Conservation (phyloP, 1,140 invertebrate genomes). For the Pteromalus puparum region DNA sequence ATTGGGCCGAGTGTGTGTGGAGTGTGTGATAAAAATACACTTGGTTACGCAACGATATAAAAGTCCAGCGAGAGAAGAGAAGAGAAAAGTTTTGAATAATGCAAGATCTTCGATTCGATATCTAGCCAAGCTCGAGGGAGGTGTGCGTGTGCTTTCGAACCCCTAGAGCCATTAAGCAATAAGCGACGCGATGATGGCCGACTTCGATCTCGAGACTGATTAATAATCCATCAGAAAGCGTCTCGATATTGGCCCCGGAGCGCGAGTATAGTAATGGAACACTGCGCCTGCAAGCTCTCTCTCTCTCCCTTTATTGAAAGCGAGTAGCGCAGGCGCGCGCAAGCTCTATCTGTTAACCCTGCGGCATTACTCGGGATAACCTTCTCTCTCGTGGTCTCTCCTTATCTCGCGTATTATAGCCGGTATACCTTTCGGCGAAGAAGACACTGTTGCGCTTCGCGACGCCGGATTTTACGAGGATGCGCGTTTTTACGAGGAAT, state of each 20-base stretch:
- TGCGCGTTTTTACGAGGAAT: background rate
- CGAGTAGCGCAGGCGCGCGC: background rate
- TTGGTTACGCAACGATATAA: no score
- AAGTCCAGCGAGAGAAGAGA: background rate
- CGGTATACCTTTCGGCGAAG: background rate
- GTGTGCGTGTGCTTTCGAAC: background rate
- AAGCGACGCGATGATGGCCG: slow-evolving; percentile 12
- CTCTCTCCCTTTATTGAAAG: slow-evolving; percentile 28
- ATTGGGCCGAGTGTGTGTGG: no score
- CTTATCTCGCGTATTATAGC: background rate
- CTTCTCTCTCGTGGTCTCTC: background rate
- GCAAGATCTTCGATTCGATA: background rate
- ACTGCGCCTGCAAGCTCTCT: background rate
- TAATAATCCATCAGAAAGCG: slow-evolving; percentile 35
- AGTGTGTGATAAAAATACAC: no score
- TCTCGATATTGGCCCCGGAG: background rate
- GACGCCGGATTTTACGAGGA: background rate
- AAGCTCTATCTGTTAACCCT: background rate
- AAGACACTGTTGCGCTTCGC: background rate
- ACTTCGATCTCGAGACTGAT: slow-evolving; percentile 33
- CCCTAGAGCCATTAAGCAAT: slow-evolving; percentile 7
- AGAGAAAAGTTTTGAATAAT: background rate
- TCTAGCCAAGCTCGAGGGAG: background rate
- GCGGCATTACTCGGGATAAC: background rate
- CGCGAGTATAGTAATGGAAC: slow-evolving; percentile 20